A percentile compares a stretch with the other conserved stretches of the same genome.
phyloP scores from a whole-genome alignment of 2,888 invertebrate species.

The Trissolcus brochymenae region DNA sequence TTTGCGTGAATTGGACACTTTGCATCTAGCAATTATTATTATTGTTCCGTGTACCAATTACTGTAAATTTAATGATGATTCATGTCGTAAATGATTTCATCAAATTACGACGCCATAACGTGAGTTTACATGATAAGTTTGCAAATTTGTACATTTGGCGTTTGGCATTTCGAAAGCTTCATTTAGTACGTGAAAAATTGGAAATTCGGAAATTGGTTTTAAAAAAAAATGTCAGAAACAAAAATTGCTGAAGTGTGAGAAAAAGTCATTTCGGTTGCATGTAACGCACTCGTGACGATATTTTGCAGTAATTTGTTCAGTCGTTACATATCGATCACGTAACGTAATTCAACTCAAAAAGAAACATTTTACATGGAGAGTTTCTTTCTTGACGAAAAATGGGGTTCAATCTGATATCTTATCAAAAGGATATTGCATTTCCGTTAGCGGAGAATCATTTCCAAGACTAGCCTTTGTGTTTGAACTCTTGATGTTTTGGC shows the following conservation, averaged over 20 bases:
- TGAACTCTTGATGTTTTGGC: conserved; percentile 16
- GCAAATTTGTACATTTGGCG: too few species aligned
- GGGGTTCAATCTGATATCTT: conserved; percentile 12
- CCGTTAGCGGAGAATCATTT: conserved; percentile 27
- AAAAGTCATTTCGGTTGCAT: too few species aligned
- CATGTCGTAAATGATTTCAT: too few species aligned
- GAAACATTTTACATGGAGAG: conserved; percentile 8
- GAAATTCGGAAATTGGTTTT: too few species aligned
- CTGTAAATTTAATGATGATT: conserved; percentile 1
- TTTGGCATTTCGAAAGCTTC: too few species aligned
- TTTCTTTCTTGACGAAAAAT: conserved; percentile 16
- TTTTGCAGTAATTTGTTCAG: conserved; percentile 4
- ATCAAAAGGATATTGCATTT: conserved; percentile 31
- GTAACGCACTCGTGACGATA: neutral
- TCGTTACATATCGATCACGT: conserved; percentile 8
- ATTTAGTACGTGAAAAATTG: too few species aligned
- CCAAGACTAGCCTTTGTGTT: conserved; percentile 11
- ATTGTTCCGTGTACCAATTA: neutral
- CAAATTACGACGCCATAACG: too few species aligned
- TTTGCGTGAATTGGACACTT: too few species aligned
- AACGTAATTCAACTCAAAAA: conserved; percentile 11
- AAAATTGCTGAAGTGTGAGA: too few species aligned
- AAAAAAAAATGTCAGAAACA: too few species aligned
- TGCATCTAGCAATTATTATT: too few species aligned
- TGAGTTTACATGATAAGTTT: too few species aligned